Percentiles rank a stretch among this genome's conserved stretches.
phyloP scores from a whole-genome alignment of 2,888 invertebrate species.

The Arctia plantaginis region DNA sequence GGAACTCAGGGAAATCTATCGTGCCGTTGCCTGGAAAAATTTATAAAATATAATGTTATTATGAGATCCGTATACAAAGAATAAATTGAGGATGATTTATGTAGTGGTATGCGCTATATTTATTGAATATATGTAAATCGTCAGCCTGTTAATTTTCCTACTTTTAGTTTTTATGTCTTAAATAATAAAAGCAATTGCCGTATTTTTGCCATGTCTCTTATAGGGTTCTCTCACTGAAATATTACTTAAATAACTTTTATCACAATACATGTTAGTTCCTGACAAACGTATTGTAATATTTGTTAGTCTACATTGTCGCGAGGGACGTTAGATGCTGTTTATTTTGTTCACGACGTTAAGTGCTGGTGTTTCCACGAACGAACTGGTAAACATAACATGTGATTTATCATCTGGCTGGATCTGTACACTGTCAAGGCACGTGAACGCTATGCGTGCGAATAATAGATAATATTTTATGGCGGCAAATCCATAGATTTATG shows the following conservation, averaged over 20 bases:
- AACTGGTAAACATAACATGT: slow-evolving; percentile 42
- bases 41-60: slow-evolving; percentile 25
- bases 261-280: neutral
- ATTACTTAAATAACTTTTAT: neutral
- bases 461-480: slow-evolving; percentile 1
- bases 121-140: neutral
- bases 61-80: neutral
- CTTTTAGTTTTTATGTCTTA: neutral
- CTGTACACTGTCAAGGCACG: slow-evolving; percentile 37
- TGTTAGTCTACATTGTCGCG: slow-evolving; percentile 14
- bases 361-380: slow-evolving; percentile 46
- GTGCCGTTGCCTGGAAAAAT: slow-evolving; percentile 96
- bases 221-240: neutral
- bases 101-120: neutral
- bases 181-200: neutral
- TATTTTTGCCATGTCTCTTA: neutral
- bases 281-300: slow-evolving; percentile 2
- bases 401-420: slow-evolving; percentile 41
- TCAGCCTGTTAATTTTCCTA: neutral
- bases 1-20: slow-evolving; percentile 99
- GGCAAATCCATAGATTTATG: slow-evolving; percentile 6
- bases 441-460: slow-evolving; percentile 19
- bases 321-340: slow-evolving; percentile 32
- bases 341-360: slow-evolving; percentile 47
- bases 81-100: neutral